Conservation (phyloP, 2,888 invertebrate genomes). For the Parthenolecanium corni region DNA sequence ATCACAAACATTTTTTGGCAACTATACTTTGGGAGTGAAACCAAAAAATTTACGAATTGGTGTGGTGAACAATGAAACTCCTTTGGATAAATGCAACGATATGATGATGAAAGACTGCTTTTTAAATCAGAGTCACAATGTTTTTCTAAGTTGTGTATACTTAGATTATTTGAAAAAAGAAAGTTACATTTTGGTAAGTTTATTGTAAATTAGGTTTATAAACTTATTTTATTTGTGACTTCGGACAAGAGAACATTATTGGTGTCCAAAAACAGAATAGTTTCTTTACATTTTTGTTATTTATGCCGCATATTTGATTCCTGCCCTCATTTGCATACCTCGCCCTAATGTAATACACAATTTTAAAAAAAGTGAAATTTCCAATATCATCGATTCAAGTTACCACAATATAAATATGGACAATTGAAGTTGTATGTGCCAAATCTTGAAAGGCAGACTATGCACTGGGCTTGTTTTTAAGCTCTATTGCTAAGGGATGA, state of each 20-base stretch:
- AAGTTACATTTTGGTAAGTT: conserved; percentile 33
- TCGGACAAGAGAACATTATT: background rate
- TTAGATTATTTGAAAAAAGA: conserved; percentile 32
- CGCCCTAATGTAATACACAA: no score
- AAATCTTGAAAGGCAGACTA: no score
- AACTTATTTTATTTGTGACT: no score
- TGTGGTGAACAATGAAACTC: conserved; percentile 65
- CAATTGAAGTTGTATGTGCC: no score
- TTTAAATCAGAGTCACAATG: conserved; percentile 31
- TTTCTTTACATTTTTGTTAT: background rate
- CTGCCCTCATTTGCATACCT: no score
- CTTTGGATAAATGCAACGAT: conserved; percentile 34
- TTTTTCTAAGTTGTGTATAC: conserved; percentile 33
- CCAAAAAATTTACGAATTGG: conserved; percentile 59
- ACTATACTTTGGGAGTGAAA: conserved; percentile 66
- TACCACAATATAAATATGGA: no score
- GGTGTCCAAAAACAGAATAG: background rate
- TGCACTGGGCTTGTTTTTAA: no score
- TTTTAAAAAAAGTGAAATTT: no score
- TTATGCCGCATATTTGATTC: no score
- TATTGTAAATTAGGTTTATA: no score
- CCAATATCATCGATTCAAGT: no score
- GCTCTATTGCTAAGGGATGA: no score
- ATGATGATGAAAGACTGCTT: conserved; percentile 24
- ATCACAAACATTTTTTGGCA: conserved; percentile 68